phyloP scores from a whole-genome alignment of 2,113 vertebrate species.

The Phocoena phocoena region DNA sequence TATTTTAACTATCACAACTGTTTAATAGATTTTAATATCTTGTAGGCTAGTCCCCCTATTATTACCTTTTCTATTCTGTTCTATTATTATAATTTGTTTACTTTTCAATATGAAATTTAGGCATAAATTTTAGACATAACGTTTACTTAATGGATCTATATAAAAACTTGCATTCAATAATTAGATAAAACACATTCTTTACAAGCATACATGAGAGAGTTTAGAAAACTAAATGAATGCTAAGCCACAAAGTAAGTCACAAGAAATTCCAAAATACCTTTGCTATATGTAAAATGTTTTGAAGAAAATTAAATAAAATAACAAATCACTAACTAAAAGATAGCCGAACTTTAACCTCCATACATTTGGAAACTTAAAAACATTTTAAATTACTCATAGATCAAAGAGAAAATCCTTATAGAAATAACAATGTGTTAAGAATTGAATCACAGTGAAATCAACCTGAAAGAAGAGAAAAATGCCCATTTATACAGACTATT shows the following conservation, averaged over 20 bases:
- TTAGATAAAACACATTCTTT: background rate
- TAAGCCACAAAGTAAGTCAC: background rate
- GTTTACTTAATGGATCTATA: background rate
- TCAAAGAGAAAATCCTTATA: background rate
- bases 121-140: background rate
- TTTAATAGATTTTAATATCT: background rate
- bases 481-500: background rate
- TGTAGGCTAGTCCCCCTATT: background rate
- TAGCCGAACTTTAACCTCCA: background rate
- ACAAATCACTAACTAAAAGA: background rate
- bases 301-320: conserved; percentile 32
- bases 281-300: background rate
- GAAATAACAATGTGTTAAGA: background rate
- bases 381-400: background rate
- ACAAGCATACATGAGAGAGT: background rate
- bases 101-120: background rate
- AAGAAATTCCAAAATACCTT: background rate
- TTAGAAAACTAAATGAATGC: background rate
- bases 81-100: background rate
- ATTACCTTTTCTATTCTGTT: background rate
- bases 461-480: background rate
- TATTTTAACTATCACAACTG: background rate
- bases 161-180: background rate
- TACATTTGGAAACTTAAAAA: background rate
- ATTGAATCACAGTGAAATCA: background rate